Conservation (phyloP, 2,113 vertebrate species). For the Rousettus leschenaultii region DNA sequence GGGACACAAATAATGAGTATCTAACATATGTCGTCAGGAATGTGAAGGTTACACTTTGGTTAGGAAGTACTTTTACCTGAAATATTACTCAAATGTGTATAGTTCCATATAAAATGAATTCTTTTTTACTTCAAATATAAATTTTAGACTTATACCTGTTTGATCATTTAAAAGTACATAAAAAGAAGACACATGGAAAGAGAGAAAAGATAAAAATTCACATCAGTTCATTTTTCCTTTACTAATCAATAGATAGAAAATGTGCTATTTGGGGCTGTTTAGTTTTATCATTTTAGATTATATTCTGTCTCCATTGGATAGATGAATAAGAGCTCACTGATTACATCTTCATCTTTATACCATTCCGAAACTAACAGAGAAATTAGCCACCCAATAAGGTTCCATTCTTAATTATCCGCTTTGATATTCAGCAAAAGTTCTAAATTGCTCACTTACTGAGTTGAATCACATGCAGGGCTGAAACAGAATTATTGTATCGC, state of each 20-base stretch:
- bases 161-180: background rate
- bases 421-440: conserved; percentile 10
- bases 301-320: background rate
- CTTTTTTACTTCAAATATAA: background rate
- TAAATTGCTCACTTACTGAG: conserved; percentile 38
- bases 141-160: background rate
- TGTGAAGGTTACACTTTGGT: background rate
- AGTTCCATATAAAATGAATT: background rate
- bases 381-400: background rate
- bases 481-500: conserved; percentile 31
- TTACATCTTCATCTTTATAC: background rate
- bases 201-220: conserved; percentile 2
- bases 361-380: conserved; percentile 25
- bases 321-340: background rate
- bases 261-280: background rate
- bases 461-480: background rate
- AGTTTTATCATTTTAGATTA: background rate
- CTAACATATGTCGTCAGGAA: background rate
- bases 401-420: background rate
- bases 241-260: background rate
- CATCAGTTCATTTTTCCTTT: conserved; percentile 1
- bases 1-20: background rate
- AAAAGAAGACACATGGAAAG: background rate
- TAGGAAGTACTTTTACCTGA: background rate
- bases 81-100: background rate